Conservation (phyloP, 2,888 invertebrate species). For the Synergus laeviventris region DNA sequence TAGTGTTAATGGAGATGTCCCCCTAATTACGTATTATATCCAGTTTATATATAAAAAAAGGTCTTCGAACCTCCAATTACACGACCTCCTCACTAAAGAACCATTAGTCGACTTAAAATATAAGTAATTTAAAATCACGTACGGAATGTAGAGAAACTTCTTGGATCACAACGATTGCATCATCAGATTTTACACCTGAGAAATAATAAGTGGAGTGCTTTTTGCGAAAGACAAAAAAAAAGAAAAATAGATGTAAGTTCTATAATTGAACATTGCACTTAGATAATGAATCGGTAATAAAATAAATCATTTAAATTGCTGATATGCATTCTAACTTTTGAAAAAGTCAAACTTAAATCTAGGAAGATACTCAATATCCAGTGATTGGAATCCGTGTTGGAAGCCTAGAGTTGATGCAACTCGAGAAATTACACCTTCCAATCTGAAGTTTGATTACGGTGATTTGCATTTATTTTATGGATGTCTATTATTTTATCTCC, state of each 20-base stretch:
- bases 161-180: neutral
- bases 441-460: neutral
- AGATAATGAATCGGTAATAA: neutral
- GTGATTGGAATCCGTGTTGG: neutral
- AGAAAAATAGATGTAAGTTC: neutral
- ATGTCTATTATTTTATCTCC: neutral
- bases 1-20: neutral
- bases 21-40: neutral
- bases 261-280: neutral
- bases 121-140: neutral
- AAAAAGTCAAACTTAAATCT: neutral
- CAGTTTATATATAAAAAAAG: neutral
- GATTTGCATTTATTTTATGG: slow-evolving; percentile 22
- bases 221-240: neutral
- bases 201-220: neutral
- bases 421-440: neutral
- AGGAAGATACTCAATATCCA: neutral
- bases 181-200: neutral
- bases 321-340: neutral
- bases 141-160: slow-evolving; percentile 16
- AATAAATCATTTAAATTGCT: slow-evolving; percentile 7
- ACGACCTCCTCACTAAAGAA: neutral
- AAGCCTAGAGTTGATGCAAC: neutral
- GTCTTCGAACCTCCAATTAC: neutral
- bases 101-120: neutral